Conservation (phyloP, 2,797 vertebrate genomes). For the Ataeniobius toweri region DNA sequence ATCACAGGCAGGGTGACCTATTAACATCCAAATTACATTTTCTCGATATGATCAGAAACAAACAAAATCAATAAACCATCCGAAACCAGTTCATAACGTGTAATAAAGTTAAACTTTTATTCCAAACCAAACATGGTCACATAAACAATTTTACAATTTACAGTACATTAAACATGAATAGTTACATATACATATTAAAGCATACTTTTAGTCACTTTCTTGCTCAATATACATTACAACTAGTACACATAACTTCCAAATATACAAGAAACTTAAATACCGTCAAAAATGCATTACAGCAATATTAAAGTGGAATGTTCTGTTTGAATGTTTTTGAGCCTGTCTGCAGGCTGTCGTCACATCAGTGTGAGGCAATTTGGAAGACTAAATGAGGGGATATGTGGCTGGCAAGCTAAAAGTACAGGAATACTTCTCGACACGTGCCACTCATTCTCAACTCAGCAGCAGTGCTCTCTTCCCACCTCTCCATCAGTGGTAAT, state of each 20-base stretch:
- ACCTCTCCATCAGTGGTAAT: constrained; percentile 50
- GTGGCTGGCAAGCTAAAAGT: constrained; percentile 58
- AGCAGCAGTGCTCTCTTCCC: constrained; percentile 65
- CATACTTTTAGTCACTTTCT: constrained; percentile 84
- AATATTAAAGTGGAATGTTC: constrained; percentile 92
- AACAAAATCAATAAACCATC: not conserved
- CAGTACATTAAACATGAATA: constrained; percentile 92
- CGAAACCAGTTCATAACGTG: constrained; percentile 38
- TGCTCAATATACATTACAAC: constrained; percentile 95
- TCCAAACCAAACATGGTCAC: constrained; percentile 96
- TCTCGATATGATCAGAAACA: not conserved
- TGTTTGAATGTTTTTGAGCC: constrained; percentile 74
- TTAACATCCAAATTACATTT: not conserved
- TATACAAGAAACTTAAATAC: constrained; percentile 95
- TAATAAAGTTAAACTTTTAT: constrained; percentile 90
- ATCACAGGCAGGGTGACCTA: not conserved
- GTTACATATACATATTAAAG: constrained; percentile 84
- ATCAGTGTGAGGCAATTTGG: constrained; percentile 71
- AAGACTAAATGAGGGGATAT: constrained; percentile 84
- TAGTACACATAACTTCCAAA: constrained; percentile 89
- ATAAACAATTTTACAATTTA: constrained; percentile 94
- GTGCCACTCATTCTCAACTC: constrained; percentile 44
- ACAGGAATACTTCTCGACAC: constrained; percentile 40
- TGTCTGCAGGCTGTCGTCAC: constrained; percentile 76
- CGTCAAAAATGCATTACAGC: constrained; percentile 86